phyloP scores from a whole-genome alignment of 2,113 vertebrate genomes.

The Psittacus erithacus region DNA sequence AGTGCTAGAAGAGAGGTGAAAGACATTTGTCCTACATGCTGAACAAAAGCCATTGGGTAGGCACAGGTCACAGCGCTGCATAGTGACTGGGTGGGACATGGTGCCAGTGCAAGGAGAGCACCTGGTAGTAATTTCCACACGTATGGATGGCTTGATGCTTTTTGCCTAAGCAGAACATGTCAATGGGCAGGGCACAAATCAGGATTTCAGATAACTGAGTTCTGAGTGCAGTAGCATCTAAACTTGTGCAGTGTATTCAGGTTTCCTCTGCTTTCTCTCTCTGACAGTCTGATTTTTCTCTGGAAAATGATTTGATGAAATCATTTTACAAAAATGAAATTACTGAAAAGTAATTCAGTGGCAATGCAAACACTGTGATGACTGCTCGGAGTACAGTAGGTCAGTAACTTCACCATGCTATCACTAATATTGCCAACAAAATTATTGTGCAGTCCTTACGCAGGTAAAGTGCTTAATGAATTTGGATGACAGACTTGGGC shows the following conservation, averaged over 20 bases:
- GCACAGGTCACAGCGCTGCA: not conserved
- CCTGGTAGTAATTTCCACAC: not conserved
- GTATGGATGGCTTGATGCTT: fast-evolving
- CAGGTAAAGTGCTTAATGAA: slow-evolving; percentile 25
- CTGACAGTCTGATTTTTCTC: not conserved
- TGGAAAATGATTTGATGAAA: not conserved
- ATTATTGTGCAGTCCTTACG: not conserved
- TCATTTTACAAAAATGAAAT: not conserved
- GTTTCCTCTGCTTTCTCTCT: not conserved
- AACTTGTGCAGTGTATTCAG: not conserved
- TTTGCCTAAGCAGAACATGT: not conserved
- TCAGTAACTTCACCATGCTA: not conserved
- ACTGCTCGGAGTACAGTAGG: not conserved
- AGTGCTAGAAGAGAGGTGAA: not conserved
- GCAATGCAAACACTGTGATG: not conserved
- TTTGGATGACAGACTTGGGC: not conserved
- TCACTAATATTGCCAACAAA: not conserved
- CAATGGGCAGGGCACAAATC: not conserved
- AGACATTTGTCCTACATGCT: not conserved
- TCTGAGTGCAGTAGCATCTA: not conserved
- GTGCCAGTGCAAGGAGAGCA: not conserved
- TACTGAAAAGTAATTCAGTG: not conserved
- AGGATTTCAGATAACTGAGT: not conserved
- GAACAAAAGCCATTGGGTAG: not conserved
- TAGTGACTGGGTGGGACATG: not conserved